Conservation (phyloP, 2,797 vertebrate genomes). For the Fistularia tabacaria region DNA sequence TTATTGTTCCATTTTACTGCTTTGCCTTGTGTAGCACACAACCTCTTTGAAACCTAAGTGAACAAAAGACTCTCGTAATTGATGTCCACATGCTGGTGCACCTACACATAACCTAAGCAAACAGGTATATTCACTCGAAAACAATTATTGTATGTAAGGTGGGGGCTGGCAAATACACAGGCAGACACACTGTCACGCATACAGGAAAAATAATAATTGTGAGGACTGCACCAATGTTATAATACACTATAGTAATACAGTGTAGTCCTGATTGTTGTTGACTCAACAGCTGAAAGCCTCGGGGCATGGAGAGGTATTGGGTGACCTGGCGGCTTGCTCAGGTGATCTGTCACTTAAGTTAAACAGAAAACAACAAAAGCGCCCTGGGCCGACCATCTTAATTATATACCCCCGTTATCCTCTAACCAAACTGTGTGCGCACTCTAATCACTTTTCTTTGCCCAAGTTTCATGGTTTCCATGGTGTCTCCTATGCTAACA, state of each 20-base stretch:
- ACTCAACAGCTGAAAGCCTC: slow-evolving; percentile 59
- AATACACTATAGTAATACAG: slow-evolving; percentile 61
- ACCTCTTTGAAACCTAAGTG: slow-evolving; percentile 56
- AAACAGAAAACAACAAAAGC: slow-evolving; percentile 73
- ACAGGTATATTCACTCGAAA: slow-evolving; percentile 63
- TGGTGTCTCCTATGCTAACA: slow-evolving; percentile 33
- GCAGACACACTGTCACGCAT: slow-evolving; percentile 60
- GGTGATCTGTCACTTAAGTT: slow-evolving; percentile 76
- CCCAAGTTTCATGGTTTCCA: slow-evolving; percentile 33
- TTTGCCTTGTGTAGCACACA: slow-evolving; percentile 48
- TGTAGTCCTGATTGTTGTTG: slow-evolving; percentile 71
- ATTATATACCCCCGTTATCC: slow-evolving; percentile 68
- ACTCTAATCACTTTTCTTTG: slow-evolving; percentile 33
- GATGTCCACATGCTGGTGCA: slow-evolving; percentile 36
- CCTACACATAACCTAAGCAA: slow-evolving; percentile 58
- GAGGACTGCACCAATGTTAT: slow-evolving; percentile 50
- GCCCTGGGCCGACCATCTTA: slow-evolving; percentile 45
- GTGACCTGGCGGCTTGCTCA: slow-evolving; percentile 61
- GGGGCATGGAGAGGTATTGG: slow-evolving; percentile 54
- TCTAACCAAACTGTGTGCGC: slow-evolving; percentile 33
- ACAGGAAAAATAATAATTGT: slow-evolving; percentile 60
- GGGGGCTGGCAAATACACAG: slow-evolving; percentile 25
- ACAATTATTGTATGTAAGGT: slow-evolving; percentile 63
- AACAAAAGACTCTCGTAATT: slow-evolving; percentile 62
- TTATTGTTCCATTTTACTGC: slow-evolving; percentile 63